Base-by-base conservation (phyloP, 2,888 invertebrate genomes). In the Rutpela maculata region DNA sequence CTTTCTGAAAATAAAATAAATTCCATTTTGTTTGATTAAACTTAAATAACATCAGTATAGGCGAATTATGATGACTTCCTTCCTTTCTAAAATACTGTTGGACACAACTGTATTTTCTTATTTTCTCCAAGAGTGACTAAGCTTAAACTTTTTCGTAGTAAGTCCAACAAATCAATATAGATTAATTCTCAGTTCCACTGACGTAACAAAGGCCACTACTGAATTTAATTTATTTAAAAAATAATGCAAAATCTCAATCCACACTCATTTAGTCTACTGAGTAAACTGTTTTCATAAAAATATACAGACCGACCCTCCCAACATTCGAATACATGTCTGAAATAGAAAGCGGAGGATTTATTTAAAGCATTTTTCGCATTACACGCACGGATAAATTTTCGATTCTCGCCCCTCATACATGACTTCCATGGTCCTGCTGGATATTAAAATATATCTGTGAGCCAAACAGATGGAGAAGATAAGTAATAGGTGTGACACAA, bases 371-470 rank as follows among this genome's bases (percentile, higher is more conserved):
- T 50, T 50, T 50, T 50, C n/a, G 12, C 50, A n/a, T 50, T 50
- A 50, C n/a, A n/a, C 50, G n/a, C 50, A 50, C 6, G 50, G n/a
- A 50, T 50, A n/a, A n/a, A n/a, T 50, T 50, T 50, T 50, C 50
- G n/a, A n/a, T 50, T 50, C 50, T 50, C 50, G 50, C n/a, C n/a
- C 50, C 50, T 50, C 6, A 50, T 12, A 50, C 50, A 50, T 50
- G 12, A 50, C n/a, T n/a, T 50, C 15, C 50, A 43, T 50, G 50
- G 50, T n/a, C n/a, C 50, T 50, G 15, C 50, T 12, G n/a, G 50
- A 17, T 50, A 50, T 50, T 50, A 50, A 50, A 50, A 50, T 50
- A 50, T 50, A 50, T 50, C n/a, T 50, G n/a, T 50, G 50, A 50
- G 50, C 50, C 50, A 50, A 50, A 50, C 50, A 50, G 50, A 50